Base-by-base conservation (phyloP, 2,888 invertebrate species). In the Scaptomyza cyrtandrae region DNA sequence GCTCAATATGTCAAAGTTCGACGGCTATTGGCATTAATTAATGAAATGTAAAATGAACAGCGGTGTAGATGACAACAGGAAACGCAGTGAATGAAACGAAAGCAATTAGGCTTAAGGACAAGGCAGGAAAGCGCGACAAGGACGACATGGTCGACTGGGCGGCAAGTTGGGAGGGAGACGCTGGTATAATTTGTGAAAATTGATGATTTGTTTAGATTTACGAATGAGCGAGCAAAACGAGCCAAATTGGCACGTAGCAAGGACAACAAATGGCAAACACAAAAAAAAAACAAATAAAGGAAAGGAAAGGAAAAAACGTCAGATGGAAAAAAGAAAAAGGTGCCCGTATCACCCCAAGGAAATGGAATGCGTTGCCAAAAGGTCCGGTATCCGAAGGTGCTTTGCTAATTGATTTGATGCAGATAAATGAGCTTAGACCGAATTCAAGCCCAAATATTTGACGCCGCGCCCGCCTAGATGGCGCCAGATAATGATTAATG, bases 191-290 rank as follows among this genome's bases (percentile, higher is more conserved):
- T 88, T 88, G 89, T 85, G 85, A 86, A 86, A 86, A 86, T 88
- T 88, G 89, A 86, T 87, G 85, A 88, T 88, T 86, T 86, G 85
- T 86, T 88, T 88, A 80, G 89, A 87, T 81, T 87, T 85, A 88
- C 88, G 84, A 85, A 85, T 84, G 88, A 74, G 75, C 80, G 73
- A 75, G 73, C 89, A 85, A 86, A 86, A 77, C 82, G 85, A 75
- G 69, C 86, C 78, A 86, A 86, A 86, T 88, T 86, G 84, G 76
- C 84, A 88, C 82, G 84, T 81, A 84, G 76, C 68, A 65, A 56
- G 78, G 59, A 75, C 72, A 69, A 60, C 56, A 53, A 35, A 19
- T 19, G 49, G 33, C 13, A 16, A 11, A 16, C 31, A 10, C 16
- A 35, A 33, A 16, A 64, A 52, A 43, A 43, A 41, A 44, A 48